Evolutionary conservation across 2,888 invertebrate genomes (phyloP), one percentile per base, ranked within the genome.

Genomic region (Phortica okadai): DNA sequence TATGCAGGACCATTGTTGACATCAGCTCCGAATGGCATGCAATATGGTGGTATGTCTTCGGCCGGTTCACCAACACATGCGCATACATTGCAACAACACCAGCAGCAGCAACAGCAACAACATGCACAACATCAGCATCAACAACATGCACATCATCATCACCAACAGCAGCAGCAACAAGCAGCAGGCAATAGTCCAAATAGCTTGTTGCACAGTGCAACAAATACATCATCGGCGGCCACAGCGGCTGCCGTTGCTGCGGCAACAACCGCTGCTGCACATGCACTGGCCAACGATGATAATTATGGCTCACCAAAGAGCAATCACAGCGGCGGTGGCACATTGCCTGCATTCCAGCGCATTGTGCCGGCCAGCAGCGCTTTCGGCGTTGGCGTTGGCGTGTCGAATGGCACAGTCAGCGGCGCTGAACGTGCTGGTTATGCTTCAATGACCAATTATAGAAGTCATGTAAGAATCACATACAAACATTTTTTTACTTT

Each of bases 281-380:
- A 80, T 62, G 84, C 83, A 5, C 67, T 84, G 21, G 59, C 11
- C 50, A 80, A 74, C 33, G 82, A 89, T 72, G 91, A 91, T 76
- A 90, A 90, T 74, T 91, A 91, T 76, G 90, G 87, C 25, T 90
- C 91, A 16, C 84, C 91, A 2, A 90, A 89, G 77, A 88, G 90
- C 74, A 84, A 87, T 44, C 86, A 87, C 76, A 90, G 89, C 54
- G 84, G 86, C 21, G 81, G 83, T 58, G 89, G 87, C 75, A 83
- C 89, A 7, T 77, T 92, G 77, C 92, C 92, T 8, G 91, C 84
- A 78, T 92, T 92, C 77, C 90, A 91, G 79, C 84, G 90, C 67
- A 87, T 91, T 76, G 84, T 89, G 14, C 79, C 88, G 14, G 50
- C 73, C 77, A 80, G 64, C 7, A 74, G 79, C 59, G 76, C 80